Base-by-base conservation (phyloP, 2,888 invertebrate species). In the Seira musarum region DNA sequence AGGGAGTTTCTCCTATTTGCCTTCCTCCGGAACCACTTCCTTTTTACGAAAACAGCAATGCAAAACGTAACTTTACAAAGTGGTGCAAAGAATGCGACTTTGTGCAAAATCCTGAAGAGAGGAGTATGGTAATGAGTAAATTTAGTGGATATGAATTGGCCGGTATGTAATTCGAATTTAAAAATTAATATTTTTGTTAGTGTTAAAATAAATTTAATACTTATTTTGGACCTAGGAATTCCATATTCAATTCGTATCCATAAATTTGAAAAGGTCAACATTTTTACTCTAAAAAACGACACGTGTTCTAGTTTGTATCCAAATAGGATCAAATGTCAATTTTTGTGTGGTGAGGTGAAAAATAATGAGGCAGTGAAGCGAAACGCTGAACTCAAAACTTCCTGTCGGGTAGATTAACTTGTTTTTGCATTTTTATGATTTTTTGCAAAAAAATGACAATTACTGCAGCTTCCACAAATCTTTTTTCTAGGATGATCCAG, bases 321-420 rank as follows among this genome's bases (percentile, higher is more conserved):
- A 21, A 81, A 76, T 19, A 25, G 83, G 8, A 76, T 83, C 24
- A 81, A 77, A 70, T 74, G 81, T 30, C 83, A 83, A 49, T 74
- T 73, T 66, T 25, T 83, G 15, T 83, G 83, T 21, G 83, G 79
- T 2, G 80, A 77, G 61, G 75, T 78, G 66, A 71, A 72, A 78
- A 77, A 35, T 35, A 63, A 24, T 0, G 30, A 21, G 17, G 68
- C 61, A 2, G 25, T 64, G 46, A 78, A 71, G n/a, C 65, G 70
- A 13, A 77, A 49, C 19, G 71, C 71, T 25, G 67, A 78, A 24
- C 63, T 78, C 13, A 70, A 61, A 57, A 24, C 71, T 1, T 71
- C 40, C 57, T 78, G 78, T 72, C 78, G 71, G 57, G 78, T 78
- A 72, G 2, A 19, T 13, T 30, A n/a, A n/a, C n/a, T n/a, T n/a